phyloP scores from a whole-genome alignment of 1,140 invertebrate genomes.

The Palaemon carinicauda region DNA sequence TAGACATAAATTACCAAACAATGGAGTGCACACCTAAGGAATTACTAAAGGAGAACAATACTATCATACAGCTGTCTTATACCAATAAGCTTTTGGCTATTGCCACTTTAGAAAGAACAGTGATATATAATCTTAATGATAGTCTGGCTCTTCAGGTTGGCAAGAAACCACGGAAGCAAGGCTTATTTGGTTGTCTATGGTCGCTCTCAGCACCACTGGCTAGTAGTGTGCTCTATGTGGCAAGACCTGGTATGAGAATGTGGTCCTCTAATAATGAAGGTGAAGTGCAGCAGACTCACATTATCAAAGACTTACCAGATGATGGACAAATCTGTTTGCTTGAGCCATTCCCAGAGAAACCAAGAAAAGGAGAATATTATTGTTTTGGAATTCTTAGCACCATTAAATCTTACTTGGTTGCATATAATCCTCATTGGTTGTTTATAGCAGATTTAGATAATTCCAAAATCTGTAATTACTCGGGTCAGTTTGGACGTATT shows the following conservation, averaged over 20 bases:
- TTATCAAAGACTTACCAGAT: slow-evolving; percentile 34
- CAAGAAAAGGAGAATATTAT: slow-evolving; percentile 13
- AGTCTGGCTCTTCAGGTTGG: slow-evolving; percentile 20
- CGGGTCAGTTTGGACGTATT: slow-evolving; percentile 23
- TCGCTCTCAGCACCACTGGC: background rate
- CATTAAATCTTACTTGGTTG: slow-evolving; percentile 23
- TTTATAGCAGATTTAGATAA: slow-evolving; percentile 24
- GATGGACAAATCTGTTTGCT: background rate
- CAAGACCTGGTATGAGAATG: slow-evolving; percentile 30
- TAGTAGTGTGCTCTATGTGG: slow-evolving; percentile 10
- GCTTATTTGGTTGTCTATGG: slow-evolving; percentile 52
- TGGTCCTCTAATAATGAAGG: slow-evolving; percentile 36
- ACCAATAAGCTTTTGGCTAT: slow-evolving; percentile 33
- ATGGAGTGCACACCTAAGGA: slow-evolving; percentile 44
- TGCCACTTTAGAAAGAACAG: slow-evolving; percentile 31
- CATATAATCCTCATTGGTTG: slow-evolving; percentile 25
- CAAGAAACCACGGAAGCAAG: slow-evolving; percentile 48
- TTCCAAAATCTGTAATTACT: background rate
- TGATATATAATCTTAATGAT: slow-evolving; percentile 30
- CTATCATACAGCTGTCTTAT: slow-evolving; percentile 46
- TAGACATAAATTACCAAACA: slow-evolving; percentile 85
- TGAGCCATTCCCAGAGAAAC: slow-evolving; percentile 4
- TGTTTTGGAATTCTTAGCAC: slow-evolving; percentile 31
- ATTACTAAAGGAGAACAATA: slow-evolving; percentile 14
- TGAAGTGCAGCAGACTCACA: slow-evolving; percentile 40